Base-by-base conservation (phyloP, 2,888 invertebrate species). In the Thymelicus acteon region DNA sequence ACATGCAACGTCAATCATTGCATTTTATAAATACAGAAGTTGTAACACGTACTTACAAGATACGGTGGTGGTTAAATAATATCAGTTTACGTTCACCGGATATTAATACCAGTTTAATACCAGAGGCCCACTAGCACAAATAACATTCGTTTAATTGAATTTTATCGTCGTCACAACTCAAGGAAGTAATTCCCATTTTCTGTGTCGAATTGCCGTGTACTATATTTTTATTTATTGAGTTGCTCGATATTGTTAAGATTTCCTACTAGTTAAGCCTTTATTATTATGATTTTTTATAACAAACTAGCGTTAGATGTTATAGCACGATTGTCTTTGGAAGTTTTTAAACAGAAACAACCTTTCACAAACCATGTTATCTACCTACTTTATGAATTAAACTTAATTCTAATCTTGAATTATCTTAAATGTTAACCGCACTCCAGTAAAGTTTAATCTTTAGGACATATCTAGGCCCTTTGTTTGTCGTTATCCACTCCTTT, bases 161-260 rank as follows among this genome's bases (percentile, higher is more conserved):
- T 48, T 70, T 70, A 64, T 70, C 63, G 63, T 47, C 37, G 39
- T 40, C 40, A 40, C 63, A 70, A 64, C 10, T 70, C 69, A 70
- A 70, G 69, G 69, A 70, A 70, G 64, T 60, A 63, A 70, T 48
- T 64, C 69, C 64, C 40, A 70, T 70, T 70, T 64, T 63, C 69
- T 70, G 69, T 70, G 37, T 49, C 69, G 60, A 70, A 64, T 64
- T n/a, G 63, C 57, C 24, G 49, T 48, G 47, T 57, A 63, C 48
- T 15, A 12, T 52, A 12, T 52, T 24, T n/a, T 64, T 48, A 12
- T 60, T 63, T 62, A 62, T 57, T 57, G 61, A 62, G 54, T 54
- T 47, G 37, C 37, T 52, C 49, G 48, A 52, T 57, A 13, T 13
- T 6, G 12, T 57, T 57, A 5, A 31, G 2, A 52, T 52, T 52